These are phyloP conservation scores for Xanthia togata DNA, from an alignment of 2,888 invertebrate species.

Conservation along the genomic window DNA sequence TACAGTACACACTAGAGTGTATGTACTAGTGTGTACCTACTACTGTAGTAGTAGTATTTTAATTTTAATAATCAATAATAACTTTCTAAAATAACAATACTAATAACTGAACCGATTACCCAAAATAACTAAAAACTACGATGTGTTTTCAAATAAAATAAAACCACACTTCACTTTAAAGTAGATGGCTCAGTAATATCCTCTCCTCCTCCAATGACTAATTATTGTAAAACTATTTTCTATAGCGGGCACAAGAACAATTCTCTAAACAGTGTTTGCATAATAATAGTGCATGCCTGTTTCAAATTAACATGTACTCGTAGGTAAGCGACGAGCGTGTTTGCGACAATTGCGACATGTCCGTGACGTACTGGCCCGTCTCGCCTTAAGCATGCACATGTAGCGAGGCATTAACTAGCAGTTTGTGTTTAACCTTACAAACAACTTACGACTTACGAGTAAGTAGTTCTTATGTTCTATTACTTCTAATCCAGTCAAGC, in stretches of 20 bases:
- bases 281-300: slow-evolving; percentile 66
- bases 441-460: no score
- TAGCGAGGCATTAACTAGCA: not conserved
- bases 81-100: no score
- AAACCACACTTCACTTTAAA: not conserved
- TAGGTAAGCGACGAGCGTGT: slow-evolving; percentile 10
- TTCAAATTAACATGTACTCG: slow-evolving; percentile 62
- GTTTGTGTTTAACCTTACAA: not conserved
- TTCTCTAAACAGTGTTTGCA: slow-evolving; percentile 60
- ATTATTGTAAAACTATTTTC: slow-evolving; percentile 38
- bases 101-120: no score
- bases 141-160: not conserved
- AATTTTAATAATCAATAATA: no score
- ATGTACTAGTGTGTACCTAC: no score
- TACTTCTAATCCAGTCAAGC: not conserved
- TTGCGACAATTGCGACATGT: slow-evolving; percentile 54
- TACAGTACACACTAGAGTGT: no score
- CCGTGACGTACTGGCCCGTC: slow-evolving; percentile 16
- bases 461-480: not conserved
- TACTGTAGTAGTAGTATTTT: no score
- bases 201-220: slow-evolving; percentile 6
- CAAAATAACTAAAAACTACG: no score
- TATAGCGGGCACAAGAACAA: slow-evolving; percentile 10
- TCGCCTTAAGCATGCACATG: slow-evolving; percentile 23
- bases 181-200: slow-evolving; percentile 7